Base-by-base conservation (phyloP, 2,888 invertebrate genomes). In the Pachliopta kotzebuea region DNA sequence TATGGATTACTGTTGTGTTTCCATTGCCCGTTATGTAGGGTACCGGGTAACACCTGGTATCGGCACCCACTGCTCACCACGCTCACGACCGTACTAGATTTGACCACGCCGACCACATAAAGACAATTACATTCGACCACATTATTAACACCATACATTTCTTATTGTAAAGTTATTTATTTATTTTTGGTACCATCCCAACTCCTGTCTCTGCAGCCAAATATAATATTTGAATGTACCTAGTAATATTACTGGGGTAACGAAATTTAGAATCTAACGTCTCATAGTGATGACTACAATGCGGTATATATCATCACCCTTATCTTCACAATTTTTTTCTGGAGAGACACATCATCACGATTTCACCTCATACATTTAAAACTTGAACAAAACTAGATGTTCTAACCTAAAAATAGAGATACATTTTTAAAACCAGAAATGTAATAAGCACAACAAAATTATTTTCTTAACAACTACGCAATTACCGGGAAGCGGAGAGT, bases 21-120 rank as follows among this genome's bases (percentile, higher is more conserved):
- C 82, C 77, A 82, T 85, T 82, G 78, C 81, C 68, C 80, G 79
- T 81, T 86, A 81, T 88, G 86, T 87, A 87, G 90, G 88, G 87
- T 84, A 89, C 81, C 72, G 76, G 87, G 90, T 86, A 90, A 88
- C 88, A 87, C 88, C 86, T 88, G 87, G 87, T 84, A 86, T 86
- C 86, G 75, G 79, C 71, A 71, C 76, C 72, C 78, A 81, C 77
- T 79, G 79, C 31, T 29, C 29, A 78, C 56, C 54, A 42, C 23
- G 63, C 37, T 37, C 63, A 57, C 63, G 54, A 29, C 52, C 14
- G 37, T 37, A 54, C 37, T 26, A 29, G 6, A 7, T 20, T 73
- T 65, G 56, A 62, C 66, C 68, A 63, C 63, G 67, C 54, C 24
- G 42, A 26, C n/a, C 50, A 50, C 29, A 52, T 59, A 59, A 52